Evolutionary conservation across 2,113 vertebrate species (phyloP).

Genomic region (Perca schrenkii): DNA sequence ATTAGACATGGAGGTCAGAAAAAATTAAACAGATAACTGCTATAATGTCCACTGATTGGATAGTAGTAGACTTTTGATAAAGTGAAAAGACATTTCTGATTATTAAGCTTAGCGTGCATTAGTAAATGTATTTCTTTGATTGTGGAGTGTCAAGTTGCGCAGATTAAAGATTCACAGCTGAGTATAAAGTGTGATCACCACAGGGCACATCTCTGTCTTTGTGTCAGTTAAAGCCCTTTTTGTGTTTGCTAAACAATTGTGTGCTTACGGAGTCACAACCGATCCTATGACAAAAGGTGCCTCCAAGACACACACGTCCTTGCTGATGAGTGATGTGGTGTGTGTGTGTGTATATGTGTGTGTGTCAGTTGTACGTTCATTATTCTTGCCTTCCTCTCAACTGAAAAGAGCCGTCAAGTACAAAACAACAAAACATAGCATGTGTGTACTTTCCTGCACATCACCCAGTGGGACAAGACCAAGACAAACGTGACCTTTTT

Average conservation of each 20-base stretch:
- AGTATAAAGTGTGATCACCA: background rate
- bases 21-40: background rate
- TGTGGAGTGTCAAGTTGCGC: background rate
- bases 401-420: background rate
- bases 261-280: conserved; percentile 43
- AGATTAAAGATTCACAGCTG: conserved; percentile 1
- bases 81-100: background rate
- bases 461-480: background rate
- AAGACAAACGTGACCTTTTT: background rate
- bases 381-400: background rate
- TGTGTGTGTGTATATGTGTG: background rate
- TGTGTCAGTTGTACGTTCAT: background rate
- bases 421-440: background rate
- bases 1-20: background rate
- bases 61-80: background rate
- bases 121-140: background rate
- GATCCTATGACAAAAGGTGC: conserved; percentile 49
- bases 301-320: conserved; percentile 54
- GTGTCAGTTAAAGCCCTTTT: background rate
- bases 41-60: background rate
- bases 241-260: conserved; percentile 27
- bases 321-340: conserved; percentile 14
- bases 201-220: background rate
- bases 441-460: background rate
- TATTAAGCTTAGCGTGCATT: background rate